Evolutionary conservation across 2,888 invertebrate species (phyloP).

Genomic region (Helleia helle): DNA sequence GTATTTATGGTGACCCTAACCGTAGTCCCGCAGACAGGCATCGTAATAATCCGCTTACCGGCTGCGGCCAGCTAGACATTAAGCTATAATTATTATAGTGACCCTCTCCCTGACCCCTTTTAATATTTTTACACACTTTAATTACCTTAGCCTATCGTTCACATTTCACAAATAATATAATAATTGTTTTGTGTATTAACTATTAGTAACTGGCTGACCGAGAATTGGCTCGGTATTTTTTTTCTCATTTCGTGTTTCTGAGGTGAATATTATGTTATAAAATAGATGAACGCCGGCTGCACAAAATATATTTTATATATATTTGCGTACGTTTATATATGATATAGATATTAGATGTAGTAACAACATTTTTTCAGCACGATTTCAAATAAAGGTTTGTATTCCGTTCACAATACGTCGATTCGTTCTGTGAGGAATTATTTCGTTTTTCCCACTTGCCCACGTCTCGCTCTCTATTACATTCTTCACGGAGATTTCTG

Average conservation of each 20-base stretch:
- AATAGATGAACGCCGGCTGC: too few relatives aligned
- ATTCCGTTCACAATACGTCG: neutral
- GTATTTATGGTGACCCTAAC: conserved; percentile 23
- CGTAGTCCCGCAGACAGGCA: conserved; percentile 26
- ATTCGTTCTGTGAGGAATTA: conserved; percentile 28
- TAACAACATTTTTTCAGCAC: too few relatives aligned
- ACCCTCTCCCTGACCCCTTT: conserved; percentile 28
- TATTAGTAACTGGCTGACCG: too few relatives aligned
- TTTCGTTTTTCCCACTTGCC: conserved; percentile 24
- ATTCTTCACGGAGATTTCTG: conserved; percentile 38
- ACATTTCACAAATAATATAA: neutral
- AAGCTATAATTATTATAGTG: conserved; percentile 40
- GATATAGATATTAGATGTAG: too few relatives aligned
- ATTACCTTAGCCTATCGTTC: conserved; percentile 8
- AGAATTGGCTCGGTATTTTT: too few relatives aligned
- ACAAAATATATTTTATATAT: too few relatives aligned
- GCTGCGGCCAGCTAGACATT: conserved; percentile 30
- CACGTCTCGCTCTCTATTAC: conserved; percentile 27
- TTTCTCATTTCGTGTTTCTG: too few relatives aligned
- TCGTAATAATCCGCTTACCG: conserved; percentile 37
- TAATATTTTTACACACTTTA: conserved; percentile 24
- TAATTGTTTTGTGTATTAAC: too few relatives aligned
- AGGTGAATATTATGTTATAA: too few relatives aligned
- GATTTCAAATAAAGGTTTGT: too few relatives aligned
- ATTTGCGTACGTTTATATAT: too few relatives aligned